Conservation (phyloP, 2,888 invertebrate species). For the Papilio demoleus region DNA sequence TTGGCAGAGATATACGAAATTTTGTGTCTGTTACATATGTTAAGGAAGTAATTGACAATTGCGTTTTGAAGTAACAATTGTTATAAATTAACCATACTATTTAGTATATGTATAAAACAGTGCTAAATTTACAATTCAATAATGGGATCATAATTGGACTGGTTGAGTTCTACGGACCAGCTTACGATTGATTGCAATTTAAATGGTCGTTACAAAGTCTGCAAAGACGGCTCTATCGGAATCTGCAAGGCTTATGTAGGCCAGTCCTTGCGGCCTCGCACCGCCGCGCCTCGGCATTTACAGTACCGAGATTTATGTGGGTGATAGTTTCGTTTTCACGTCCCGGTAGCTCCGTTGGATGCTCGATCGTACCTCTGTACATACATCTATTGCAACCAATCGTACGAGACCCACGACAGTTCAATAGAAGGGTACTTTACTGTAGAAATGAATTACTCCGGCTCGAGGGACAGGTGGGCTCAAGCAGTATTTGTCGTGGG, state of each 20-base stretch:
- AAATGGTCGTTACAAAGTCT: conserved; percentile 69
- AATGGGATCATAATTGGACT: conserved; percentile 57
- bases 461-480: conserved; percentile 49
- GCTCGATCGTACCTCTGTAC: conserved; percentile 67
- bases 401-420: conserved; percentile 56
- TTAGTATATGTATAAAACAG: conserved; percentile 35
- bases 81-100: conserved; percentile 1
- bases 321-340: conserved; percentile 79
- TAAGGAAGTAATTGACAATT: not conserved
- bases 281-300: conserved; percentile 64
- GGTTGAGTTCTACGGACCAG: conserved; percentile 64
- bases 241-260: conserved; percentile 78
- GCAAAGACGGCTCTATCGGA: conserved; percentile 77
- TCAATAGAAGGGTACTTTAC: conserved; percentile 60
- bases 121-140: conserved; percentile 58
- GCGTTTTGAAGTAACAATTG: conserved; percentile 25
- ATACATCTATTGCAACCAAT: conserved; percentile 64
- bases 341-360: conserved; percentile 68
- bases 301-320: conserved; percentile 73
- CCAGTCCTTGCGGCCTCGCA: conserved; percentile 67
- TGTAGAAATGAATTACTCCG: conserved; percentile 45
- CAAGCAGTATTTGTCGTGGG: conserved; percentile 56
- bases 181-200: conserved; percentile 69
- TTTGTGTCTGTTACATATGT: no score
- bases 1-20: no score